Evolutionary conservation across 2,888 invertebrate species (phyloP).

Genomic region (Notodonta dromedarius): DNA sequence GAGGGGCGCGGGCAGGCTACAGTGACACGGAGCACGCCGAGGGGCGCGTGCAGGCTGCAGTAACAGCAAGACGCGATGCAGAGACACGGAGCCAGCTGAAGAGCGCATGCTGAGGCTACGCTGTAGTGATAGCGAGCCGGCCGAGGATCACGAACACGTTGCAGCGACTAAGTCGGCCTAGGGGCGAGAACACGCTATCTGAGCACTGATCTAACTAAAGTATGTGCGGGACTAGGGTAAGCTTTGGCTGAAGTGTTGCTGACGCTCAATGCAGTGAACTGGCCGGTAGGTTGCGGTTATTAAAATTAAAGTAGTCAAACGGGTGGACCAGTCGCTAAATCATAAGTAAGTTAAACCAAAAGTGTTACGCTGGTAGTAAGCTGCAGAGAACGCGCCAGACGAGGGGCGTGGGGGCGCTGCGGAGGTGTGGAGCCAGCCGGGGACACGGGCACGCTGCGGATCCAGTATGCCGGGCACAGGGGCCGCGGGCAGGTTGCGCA

Average conservation of each 20-base stretch:
- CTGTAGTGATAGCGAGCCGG: neutral
- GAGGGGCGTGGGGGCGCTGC: neutral
- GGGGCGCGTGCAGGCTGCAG: neutral
- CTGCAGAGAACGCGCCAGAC: neutral
- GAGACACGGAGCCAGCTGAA: neutral
- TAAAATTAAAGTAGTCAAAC: too few species aligned
- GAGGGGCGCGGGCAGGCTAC: neutral
- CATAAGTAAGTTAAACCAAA: too few species aligned
- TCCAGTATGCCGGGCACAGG: neutral
- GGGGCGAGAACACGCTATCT: neutral
- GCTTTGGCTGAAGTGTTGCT: too few species aligned
- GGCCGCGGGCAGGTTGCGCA: neutral
- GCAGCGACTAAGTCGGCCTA: too few species aligned
- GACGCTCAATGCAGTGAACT: too few species aligned
- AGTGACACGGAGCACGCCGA: neutral
- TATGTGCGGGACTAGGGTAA: too few species aligned
- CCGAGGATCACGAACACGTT: neutral
- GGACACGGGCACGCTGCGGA: neutral
- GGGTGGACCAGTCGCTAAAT: too few species aligned
- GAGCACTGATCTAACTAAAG: too few species aligned
- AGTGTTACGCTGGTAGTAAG: too few species aligned
- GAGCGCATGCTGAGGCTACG: neutral
- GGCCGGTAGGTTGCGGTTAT: too few species aligned
- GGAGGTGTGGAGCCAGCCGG: too few species aligned
- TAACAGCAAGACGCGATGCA: neutral